Conservation (phyloP, 2,113 vertebrate species). For the Muntiacus muntjak region DNA sequence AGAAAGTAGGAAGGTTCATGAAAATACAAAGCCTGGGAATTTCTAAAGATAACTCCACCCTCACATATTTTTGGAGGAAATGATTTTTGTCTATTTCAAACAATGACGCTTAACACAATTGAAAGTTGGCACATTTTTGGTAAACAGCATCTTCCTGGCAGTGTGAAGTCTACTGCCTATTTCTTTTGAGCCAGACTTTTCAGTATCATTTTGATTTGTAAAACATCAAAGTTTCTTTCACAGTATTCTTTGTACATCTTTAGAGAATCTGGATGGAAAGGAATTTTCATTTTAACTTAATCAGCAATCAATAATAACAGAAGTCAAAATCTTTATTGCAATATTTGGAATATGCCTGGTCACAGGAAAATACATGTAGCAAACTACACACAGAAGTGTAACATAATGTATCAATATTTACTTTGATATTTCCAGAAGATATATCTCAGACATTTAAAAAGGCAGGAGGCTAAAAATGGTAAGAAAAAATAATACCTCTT, state of each 20-base stretch:
- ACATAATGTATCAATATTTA: background rate
- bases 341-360: background rate
- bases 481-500: background rate
- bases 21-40: conserved; percentile 79
- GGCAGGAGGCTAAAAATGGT: background rate
- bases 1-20: conserved; percentile 62
- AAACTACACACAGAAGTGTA: background rate
- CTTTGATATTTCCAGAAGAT: background rate
- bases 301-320: conserved; percentile 25
- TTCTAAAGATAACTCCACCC: conserved; percentile 72
- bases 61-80: conserved; percentile 77
- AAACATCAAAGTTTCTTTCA: conserved; percentile 73
- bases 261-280: background rate
- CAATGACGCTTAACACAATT: conserved; percentile 77
- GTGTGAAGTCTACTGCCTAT: conserved; percentile 54
- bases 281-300: conserved; percentile 51
- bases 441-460: background rate
- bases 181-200: conserved; percentile 80
- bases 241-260: conserved; percentile 21
- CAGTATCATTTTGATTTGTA: conserved; percentile 74
- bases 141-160: conserved; percentile 81
- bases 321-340: background rate
- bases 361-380: background rate
- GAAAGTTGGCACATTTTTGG: conserved; percentile 73
- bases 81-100: conserved; percentile 77